Percentiles rank a stretch among this genome's conserved stretches.
Evolutionary conservation across 2,797 vertebrate genomes (phyloP).

Genomic region (Aulostomus chinensis): DNA sequence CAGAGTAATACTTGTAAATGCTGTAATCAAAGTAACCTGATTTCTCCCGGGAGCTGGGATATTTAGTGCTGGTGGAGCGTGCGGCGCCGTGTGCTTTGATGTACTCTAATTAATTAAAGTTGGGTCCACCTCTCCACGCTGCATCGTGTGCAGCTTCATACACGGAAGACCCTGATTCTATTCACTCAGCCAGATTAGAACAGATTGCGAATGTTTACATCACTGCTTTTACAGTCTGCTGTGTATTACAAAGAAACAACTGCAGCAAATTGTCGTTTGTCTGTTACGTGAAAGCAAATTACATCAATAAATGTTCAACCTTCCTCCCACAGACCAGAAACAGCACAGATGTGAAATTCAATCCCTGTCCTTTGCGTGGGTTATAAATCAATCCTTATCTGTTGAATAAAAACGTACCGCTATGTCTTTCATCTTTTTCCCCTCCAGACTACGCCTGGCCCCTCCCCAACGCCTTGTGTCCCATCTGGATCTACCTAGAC

Average conservation of each 20-base stretch:
- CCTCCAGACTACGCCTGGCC: constrained; percentile 93
- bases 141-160: constrained; percentile 19
- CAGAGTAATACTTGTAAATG: constrained; percentile 1
- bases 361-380: no score
- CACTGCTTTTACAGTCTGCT: constrained; percentile 2
- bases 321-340: no score
- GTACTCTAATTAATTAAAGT: constrained; percentile 31
- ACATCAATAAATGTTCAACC: background rate
- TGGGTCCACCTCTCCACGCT: constrained; percentile 5
- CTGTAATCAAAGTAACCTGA: constrained; percentile 1
- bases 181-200: constrained; percentile 8
- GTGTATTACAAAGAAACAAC: background rate
- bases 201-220: background rate
- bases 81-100: constrained; percentile 1
- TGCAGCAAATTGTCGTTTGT: background rate
- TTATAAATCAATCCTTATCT: no score
- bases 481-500: constrained; percentile 98
- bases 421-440: background rate
- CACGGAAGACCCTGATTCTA: constrained; percentile 4
- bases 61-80: constrained; percentile 1
- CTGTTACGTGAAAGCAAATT: background rate
- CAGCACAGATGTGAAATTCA: no score
- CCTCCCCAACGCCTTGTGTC: constrained; percentile 91
- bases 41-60: background rate
- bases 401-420: no score